These are phyloP conservation scores for Tipula unca DNA, from an alignment of 2,888 invertebrate genomes.

Conservation along the genomic window DNA sequence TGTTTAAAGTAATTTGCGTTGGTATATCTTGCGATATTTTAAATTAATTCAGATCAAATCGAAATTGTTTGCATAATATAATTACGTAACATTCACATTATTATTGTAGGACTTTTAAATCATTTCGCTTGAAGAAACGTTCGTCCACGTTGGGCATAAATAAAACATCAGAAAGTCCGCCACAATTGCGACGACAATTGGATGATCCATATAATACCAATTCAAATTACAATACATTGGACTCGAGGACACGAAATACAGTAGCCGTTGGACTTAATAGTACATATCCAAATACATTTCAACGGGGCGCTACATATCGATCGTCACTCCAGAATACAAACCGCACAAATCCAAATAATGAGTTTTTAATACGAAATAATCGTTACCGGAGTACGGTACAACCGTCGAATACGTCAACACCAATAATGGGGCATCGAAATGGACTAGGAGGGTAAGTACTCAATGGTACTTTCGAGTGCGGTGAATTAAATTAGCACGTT, in stretches of 20 bases:
- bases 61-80: background rate
- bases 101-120: conserved; percentile 35
- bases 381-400: conserved; percentile 36
- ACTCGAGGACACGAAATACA: conserved; percentile 31
- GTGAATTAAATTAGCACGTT: background rate
- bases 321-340: conserved; percentile 36
- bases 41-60: background rate
- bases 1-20: background rate
- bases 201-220: conserved; percentile 22
- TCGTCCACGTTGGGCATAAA: conserved; percentile 41
- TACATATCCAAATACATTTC: conserved; percentile 28
- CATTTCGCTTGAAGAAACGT: conserved; percentile 39
- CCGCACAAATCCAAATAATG: background rate
- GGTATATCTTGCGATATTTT: background rate
- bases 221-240: conserved; percentile 29
- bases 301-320: conserved; percentile 32
- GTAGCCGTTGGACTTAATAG: conserved; percentile 26
- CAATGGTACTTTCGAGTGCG: background rate
- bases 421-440: conserved; percentile 14
- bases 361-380: conserved; percentile 31
- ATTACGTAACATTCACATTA: background rate
- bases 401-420: conserved; percentile 34
- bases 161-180: conserved; percentile 42
- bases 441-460: background rate
- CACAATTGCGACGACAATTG: conserved; percentile 31